These are phyloP conservation scores for Chiloscyllium plagiosum DNA, from an alignment of 2,113 vertebrate genomes.

Conservation along the genomic window DNA sequence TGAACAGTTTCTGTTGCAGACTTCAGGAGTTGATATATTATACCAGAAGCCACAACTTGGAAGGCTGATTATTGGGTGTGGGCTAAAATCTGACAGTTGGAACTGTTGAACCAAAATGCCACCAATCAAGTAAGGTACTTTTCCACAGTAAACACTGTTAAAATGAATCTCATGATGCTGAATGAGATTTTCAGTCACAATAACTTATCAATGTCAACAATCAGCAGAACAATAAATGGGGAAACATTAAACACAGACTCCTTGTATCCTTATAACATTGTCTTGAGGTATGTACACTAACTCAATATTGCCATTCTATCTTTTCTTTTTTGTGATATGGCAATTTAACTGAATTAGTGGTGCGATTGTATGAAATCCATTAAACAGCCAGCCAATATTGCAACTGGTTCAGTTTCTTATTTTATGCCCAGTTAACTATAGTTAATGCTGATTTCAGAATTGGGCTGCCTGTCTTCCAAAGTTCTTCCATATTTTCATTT, in stretches of 20 bases:
- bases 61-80: too few relatives aligned
- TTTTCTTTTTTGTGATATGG: background rate
- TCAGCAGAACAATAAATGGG: too few relatives aligned
- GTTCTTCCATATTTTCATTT: background rate
- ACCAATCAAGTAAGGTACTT: background rate
- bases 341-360: background rate
- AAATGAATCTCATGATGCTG: too few relatives aligned
- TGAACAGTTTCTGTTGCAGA: too few relatives aligned
- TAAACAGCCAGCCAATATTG: background rate
- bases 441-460: background rate
- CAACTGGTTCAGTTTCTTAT: background rate
- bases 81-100: too few relatives aligned
- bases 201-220: too few relatives aligned
- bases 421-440: background rate
- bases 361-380: background rate
- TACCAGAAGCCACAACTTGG: too few relatives aligned
- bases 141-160: too few relatives aligned
- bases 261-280: background rate
- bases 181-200: too few relatives aligned
- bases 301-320: background rate
- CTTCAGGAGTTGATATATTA: too few relatives aligned
- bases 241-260: too few relatives aligned
- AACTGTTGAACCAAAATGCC: too few relatives aligned
- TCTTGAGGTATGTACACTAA: background rate
- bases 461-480: background rate